phyloP scores from a whole-genome alignment of 1,140 invertebrate species.

The Galendromus occidentalis region DNA sequence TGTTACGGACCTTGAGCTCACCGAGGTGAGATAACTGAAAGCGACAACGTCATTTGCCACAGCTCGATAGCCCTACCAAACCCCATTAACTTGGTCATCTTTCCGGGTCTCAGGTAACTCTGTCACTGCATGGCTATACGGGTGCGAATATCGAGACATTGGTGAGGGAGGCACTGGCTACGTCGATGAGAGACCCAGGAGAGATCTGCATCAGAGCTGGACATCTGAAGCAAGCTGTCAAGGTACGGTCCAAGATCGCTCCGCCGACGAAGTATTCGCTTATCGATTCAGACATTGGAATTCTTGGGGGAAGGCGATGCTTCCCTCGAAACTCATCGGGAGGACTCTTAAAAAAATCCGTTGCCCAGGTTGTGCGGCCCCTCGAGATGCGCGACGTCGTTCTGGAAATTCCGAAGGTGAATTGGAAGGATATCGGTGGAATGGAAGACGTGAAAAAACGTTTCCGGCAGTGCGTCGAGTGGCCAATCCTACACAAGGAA shows the following conservation, averaged over 20 bases:
- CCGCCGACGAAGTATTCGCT: too few species aligned
- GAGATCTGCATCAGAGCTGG: constrained; percentile 16
- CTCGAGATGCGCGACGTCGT: not conserved
- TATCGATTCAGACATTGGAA: too few species aligned
- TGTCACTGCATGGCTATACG: constrained; percentile 62
- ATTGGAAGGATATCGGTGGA: constrained; percentile 81
- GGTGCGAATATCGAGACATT: constrained; percentile 59
- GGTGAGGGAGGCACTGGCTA: constrained; percentile 44
- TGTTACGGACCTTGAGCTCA: not conserved
- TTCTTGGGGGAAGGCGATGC: too few species aligned
- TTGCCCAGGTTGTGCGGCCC: not conserved
- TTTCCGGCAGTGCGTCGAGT: constrained; percentile 69
- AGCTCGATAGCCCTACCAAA: too few species aligned
- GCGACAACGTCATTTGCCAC: too few species aligned
- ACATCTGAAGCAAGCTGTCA: constrained; percentile 39
- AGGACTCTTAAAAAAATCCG: too few species aligned
- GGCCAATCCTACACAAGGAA: constrained; percentile 58
- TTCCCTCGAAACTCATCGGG: not conserved
- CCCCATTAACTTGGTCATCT: constrained; percentile 35
- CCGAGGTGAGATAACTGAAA: constrained; percentile 25
- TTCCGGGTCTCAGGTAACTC: constrained; percentile 41
- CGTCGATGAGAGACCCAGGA: constrained; percentile 28
- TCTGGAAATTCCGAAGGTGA: constrained; percentile 41
- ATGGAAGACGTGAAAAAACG: constrained; percentile 65
- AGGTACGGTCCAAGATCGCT: constrained; percentile 26